Base-by-base conservation (phyloP, 2,113 vertebrate species). In the Corapipo altera region DNA sequence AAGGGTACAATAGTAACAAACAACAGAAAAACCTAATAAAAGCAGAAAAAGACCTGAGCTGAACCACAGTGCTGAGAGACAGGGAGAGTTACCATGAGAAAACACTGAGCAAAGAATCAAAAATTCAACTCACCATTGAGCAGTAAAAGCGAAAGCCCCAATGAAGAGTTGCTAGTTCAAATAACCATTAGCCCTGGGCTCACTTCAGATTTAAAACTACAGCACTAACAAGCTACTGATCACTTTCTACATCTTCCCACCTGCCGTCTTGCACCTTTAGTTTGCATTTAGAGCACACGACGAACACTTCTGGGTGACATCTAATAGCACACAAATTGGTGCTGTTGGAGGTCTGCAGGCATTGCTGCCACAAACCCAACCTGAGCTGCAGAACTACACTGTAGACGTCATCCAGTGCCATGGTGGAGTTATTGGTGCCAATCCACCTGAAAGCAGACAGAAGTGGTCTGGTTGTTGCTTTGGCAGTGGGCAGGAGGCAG, bases 391-490 rank as follows among this genome's bases (percentile, higher is more conserved):
- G 20, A 66, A 12, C 57, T 5, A 11, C n/a, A 3, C 6, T 5
- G 4, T 3, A 24, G 62, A 21, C 3, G 12, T 5, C 20, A 16
- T 23, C 22, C 82, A 26, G 64, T 1, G n/a, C 66, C 43, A 35
- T 0, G 2, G 11, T 0, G 17, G 44, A 18, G 24, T 8, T 51
- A 33, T 0, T 1, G 12, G 35, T 85, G 80, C 35, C 35, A 13
- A 44, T 1, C 24, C 41, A 24, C 44, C 67, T 52, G 19, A 32
- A 32, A 43, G 22, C 3, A 23, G 8, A 14, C 12, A 32, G 15
- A 15, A 51, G 9, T 0, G 41, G 5, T 44, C 41, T 20, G 57
- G 17, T 76, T 37, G 37, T 33, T 43, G 23, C 55, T 77, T 26
- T 26, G 48, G 55, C 43, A 46, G 30, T 0, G 57, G 14, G 20